These are phyloP conservation scores for Varroa destructor DNA, from an alignment of 1,140 invertebrate species.

Conservation along the genomic window DNA sequence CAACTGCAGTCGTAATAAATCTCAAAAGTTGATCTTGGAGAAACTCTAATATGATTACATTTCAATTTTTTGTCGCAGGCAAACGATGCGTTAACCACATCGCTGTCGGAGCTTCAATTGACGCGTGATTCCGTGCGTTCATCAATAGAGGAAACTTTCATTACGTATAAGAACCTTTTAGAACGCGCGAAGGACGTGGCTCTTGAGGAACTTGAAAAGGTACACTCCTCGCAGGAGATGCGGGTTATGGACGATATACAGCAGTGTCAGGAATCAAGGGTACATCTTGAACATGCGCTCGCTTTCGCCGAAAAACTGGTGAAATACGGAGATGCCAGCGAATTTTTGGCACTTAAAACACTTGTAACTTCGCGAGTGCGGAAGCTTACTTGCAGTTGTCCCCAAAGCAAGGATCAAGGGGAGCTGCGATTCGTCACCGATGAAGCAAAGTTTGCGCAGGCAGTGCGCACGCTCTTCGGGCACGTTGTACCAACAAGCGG, in stretches of 20 bases:
- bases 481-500: neutral
- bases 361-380: constrained; percentile 32
- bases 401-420: constrained; percentile 38
- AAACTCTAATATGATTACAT: neutral
- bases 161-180: constrained; percentile 59
- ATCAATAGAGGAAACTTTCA: constrained; percentile 67
- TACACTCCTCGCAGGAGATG: constrained; percentile 68
- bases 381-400: neutral
- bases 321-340: constrained; percentile 63
- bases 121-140: constrained; percentile 71
- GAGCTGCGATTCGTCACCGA: constrained; percentile 59
- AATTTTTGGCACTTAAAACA: constrained; percentile 60
- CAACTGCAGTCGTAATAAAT: neutral
- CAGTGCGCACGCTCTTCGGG: constrained; percentile 1
- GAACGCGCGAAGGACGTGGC: constrained; percentile 61
- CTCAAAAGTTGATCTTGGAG: neutral
- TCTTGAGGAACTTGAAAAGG: constrained; percentile 57
- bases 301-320: constrained; percentile 63
- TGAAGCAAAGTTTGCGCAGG: neutral
- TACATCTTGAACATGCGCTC: constrained; percentile 66
- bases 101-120: constrained; percentile 64
- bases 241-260: constrained; percentile 74
- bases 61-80: neutral
- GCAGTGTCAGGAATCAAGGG: constrained; percentile 59
- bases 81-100: constrained; percentile 51